These are phyloP conservation scores for Ceratoteleas bidentatus DNA, from an alignment of 1,140 invertebrate species.

Conservation along the genomic window DNA sequence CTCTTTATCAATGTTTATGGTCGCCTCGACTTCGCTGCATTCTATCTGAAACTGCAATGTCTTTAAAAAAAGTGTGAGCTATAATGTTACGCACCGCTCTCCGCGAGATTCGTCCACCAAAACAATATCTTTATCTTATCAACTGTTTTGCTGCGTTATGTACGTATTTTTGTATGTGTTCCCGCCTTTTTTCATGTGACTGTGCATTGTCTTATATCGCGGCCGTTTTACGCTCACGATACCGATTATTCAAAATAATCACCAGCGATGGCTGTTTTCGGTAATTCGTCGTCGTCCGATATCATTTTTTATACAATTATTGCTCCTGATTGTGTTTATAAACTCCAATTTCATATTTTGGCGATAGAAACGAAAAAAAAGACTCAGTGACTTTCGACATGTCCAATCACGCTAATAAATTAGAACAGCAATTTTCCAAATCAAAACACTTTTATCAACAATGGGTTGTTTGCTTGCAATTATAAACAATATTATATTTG, in stretches of 20 bases:
- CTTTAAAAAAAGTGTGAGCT: conserved; percentile 11
- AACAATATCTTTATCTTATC: conserved; percentile 61
- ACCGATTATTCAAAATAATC: conserved; percentile 9
- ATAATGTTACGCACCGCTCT: conserved; percentile 6
- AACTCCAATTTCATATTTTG: too few relatives aligned
- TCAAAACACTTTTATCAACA: too few relatives aligned
- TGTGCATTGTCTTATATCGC: conserved; percentile 26
- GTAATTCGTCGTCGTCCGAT: too few relatives aligned
- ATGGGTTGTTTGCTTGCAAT: not conserved
- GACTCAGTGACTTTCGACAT: too few relatives aligned
- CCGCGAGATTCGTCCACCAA: conserved; percentile 37
- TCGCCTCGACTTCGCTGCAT: conserved; percentile 25
- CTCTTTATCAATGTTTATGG: conserved; percentile 41
- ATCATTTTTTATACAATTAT: too few relatives aligned
- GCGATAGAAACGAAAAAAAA: too few relatives aligned
- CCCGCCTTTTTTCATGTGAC: conserved; percentile 20
- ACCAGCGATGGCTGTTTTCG: too few relatives aligned
- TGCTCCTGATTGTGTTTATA: too few relatives aligned
- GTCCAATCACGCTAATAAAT: too few relatives aligned
- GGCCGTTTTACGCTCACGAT: conserved; percentile 9
- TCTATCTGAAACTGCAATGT: conserved; percentile 34
- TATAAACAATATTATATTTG: not conserved
- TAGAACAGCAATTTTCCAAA: too few relatives aligned
- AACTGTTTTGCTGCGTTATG: conserved; percentile 28
- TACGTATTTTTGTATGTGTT: conserved; percentile 23